These are phyloP conservation scores for Neotoma lepida DNA, from an alignment of 2,113 vertebrate species.

Conservation along the genomic window DNA sequence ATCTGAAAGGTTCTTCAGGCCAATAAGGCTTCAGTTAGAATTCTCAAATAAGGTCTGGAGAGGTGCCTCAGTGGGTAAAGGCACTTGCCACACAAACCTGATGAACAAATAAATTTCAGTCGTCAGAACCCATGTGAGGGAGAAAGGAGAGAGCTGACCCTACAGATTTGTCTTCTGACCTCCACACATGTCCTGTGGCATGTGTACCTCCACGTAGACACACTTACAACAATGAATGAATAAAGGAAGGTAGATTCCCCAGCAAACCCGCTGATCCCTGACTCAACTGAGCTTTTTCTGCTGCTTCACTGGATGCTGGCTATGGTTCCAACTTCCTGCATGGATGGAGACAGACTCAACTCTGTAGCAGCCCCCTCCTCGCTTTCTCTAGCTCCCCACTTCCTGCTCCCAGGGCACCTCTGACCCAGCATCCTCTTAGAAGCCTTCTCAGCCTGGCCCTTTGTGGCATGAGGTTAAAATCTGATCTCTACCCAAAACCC, in stretches of 20 bases:
- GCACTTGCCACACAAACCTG: neutral
- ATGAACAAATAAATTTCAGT: neutral
- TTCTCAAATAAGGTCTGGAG: neutral
- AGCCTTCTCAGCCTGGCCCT: neutral
- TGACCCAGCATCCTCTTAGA: neutral
- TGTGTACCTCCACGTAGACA: neutral
- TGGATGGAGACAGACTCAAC: neutral
- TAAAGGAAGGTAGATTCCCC: neutral
- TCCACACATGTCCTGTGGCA: neutral
- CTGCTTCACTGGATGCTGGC: neutral
- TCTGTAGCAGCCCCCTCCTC: neutral
- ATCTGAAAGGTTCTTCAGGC: neutral
- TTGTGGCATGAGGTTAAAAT: neutral
- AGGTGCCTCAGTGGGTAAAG: neutral
- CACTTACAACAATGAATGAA: neutral
- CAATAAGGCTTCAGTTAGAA: neutral
- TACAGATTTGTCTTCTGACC: neutral
- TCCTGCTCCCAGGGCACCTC: rapidly evolving
- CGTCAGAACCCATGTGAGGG: neutral
- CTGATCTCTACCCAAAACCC: neutral
- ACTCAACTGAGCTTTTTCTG: neutral
- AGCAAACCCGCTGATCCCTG: neutral
- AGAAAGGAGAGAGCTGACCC: neutral
- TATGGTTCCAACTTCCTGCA: rapidly evolving
- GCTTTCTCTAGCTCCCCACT: neutral